Evolutionary conservation across 2,797 vertebrate genomes (phyloP), one percentile per base, ranked within the genome.

Genomic region (Ambastaia sidthimunki): DNA sequence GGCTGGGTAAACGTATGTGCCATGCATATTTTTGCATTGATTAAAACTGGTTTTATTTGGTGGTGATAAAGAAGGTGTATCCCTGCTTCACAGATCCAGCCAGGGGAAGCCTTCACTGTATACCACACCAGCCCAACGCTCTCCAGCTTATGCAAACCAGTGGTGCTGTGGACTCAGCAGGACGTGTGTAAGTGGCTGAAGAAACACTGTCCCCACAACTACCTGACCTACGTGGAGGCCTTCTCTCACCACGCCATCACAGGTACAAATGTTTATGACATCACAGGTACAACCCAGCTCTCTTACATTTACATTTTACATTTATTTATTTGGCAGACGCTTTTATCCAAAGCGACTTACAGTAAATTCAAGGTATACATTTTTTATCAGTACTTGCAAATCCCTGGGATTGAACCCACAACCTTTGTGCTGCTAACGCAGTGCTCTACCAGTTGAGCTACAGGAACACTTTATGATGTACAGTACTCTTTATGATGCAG

Each of bases 111-210:
- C 77, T 97, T 95, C 69, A 94, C 96, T 50, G 95, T 96, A 76
- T 98, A 97, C 91, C 97, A 98, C 92, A 98, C 97, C 62, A 99
- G 97, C 80, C 97, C 97, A 11, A 96, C 96, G 0, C 92, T 97
- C 87, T 95, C 96, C 84, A 95, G 96, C 85, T 92, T 97, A 87
- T 95, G 95, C 80, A 95, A 97, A 87, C 97, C 97, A 0, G 97
- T 98, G 87, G 97, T 98, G 85, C 93, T 99, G 76, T 99, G 97
- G 97, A 98, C 94, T 34, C 97, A 99, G 90, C 97, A 98, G 90
- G 97, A 99, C 1, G 97, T 99, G 87, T 99, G 97, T 95, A 97
- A 95, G 92, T 98, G 97, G 97, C 94, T 98, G 88, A 98, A 98
- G 94, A 98, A 97, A 80, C 95, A 98, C 87, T 99, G 97, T 91